A percentile compares a stretch with the other conserved stretches of the same genome.
Evolutionary conservation across 2,888 invertebrate species (phyloP).

Genomic region (Mythimna impura): DNA sequence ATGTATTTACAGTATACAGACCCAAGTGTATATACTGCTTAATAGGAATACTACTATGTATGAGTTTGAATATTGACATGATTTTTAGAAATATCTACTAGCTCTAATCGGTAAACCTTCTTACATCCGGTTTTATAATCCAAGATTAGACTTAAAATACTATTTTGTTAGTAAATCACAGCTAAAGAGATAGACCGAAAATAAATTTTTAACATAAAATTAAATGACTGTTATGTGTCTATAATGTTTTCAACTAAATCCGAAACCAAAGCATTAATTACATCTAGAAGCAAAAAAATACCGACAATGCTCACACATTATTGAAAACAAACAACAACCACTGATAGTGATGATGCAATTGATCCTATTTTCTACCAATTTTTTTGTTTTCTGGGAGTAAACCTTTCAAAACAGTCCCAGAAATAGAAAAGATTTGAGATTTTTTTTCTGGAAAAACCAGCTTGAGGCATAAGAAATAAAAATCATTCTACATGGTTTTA

Average conservation of each 20-base stretch:
- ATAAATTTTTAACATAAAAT: background rate
- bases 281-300: slow-evolving; percentile 2
- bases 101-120: background rate
- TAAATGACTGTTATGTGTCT: background rate
- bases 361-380: no score
- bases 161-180: background rate
- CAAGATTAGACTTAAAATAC: background rate
- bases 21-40: background rate
- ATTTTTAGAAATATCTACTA: background rate
- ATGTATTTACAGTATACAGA: slow-evolving; percentile 6
- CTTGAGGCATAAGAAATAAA: background rate
- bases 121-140: background rate
- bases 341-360: no score
- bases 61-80: background rate
- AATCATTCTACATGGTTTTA: background rate
- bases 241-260: background rate
- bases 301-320: background rate
- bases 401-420: no score
- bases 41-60: background rate
- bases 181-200: background rate
- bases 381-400: no score
- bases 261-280: background rate
- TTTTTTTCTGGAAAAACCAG: background rate
- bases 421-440: background rate
- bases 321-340: background rate